These are phyloP conservation scores for Podilymbus podiceps DNA, from an alignment of 2,113 vertebrate species.

Conservation along the genomic window DNA sequence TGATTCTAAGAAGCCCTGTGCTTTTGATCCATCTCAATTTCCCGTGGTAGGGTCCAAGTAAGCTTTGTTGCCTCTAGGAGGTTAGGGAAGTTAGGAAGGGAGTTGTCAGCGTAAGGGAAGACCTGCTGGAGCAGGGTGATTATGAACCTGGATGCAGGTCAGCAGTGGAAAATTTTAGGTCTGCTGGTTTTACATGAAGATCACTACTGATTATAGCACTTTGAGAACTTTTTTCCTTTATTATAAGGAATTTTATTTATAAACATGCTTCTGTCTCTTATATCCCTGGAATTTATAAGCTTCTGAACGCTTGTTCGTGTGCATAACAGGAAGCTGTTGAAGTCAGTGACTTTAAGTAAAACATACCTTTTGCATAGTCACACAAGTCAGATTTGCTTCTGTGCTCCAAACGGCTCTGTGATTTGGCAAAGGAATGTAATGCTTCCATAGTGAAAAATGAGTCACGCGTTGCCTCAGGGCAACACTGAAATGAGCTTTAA, in stretches of 20 bases:
- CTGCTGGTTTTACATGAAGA: not conserved
- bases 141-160: not conserved
- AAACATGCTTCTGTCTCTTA: not conserved
- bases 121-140: not conserved
- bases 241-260: not conserved
- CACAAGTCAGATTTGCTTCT: not conserved
- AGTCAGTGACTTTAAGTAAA: not conserved
- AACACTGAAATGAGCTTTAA: not conserved
- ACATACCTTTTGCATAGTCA: conserved; percentile 2
- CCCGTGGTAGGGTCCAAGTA: not conserved
- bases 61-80: not conserved
- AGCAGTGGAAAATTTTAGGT: not conserved
- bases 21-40: not conserved
- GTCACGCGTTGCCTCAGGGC: not conserved
- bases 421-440: conserved; percentile 29
- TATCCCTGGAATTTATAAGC: not conserved
- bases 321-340: not conserved
- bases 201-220: not conserved
- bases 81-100: not conserved
- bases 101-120: not conserved
- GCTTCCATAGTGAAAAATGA: conserved; percentile 9
- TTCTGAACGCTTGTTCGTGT: not conserved
- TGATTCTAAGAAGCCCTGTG: not conserved
- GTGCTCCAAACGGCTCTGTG: not conserved
- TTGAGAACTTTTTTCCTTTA: not conserved